Evolutionary conservation across 2,888 invertebrate species (phyloP), one percentile per base, ranked within the genome.

Genomic region (Antheraea yamamai): DNA sequence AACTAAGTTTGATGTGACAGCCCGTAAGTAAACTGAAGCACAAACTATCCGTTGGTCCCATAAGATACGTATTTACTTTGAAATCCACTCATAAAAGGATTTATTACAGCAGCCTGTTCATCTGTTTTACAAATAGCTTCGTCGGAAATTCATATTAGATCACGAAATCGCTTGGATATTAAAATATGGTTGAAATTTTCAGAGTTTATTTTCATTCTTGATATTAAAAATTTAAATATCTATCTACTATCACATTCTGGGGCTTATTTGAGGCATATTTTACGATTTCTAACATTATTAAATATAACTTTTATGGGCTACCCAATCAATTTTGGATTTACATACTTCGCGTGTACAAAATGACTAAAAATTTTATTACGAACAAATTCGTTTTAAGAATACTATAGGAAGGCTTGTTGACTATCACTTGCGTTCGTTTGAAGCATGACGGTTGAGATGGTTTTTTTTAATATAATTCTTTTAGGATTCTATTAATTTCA

Each of bases 1-100:
- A 82, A 81, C 79, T 80, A 78, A 78, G 76, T 75, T 77, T 78
- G 78, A 78, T 77, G 76, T 55, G 71, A 78, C 72, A 74, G 73
- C 74, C 75, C 58, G 68, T 68, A 75, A 68, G 68, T 68, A 75
- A 68, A 70, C 52, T 70, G 47, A 47, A 61, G 61, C 47, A 61
- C 61, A 75, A 72, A 72, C 74, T 72, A 30, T 30, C 66, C 26
- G 51, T 47, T 74, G 66, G 70, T 70, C 70, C 70, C 70, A 70
- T 70, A 39, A 70, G 39, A 70, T 70, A 35, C 39, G 39, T 70
- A 70, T 70, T 70, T 70, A 70, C 70, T 20, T 70, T 70, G 35
- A 39, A 70, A 70, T 70, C 70, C 23, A 70, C 70, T 70, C 70
- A 70, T 70, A 70, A 70, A 39, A 70, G 39, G 70, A 70, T 70